Percentiles rank a stretch among this genome's conserved stretches.
phyloP scores from a whole-genome alignment of 2,888 invertebrate species.

The Shargacucullia verbasci region DNA sequence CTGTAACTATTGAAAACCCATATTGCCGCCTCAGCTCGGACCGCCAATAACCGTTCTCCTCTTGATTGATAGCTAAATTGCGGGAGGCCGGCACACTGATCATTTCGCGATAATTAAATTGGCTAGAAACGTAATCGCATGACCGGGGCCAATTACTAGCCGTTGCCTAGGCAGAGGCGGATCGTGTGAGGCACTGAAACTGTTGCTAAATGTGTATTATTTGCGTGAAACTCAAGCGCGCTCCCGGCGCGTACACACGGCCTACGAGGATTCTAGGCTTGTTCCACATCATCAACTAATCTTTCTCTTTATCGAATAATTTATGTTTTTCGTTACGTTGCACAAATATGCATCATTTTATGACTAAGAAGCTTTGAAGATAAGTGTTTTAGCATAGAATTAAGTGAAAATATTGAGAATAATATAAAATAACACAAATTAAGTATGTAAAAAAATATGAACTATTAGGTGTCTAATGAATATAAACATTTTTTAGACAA shows the following conservation, averaged over 20 bases:
- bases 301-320: neutral
- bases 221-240: conserved; percentile 81
- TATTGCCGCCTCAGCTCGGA: conserved; percentile 63
- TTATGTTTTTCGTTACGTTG: neutral
- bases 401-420: neutral
- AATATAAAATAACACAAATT: conserved; percentile 4
- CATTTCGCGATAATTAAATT: conserved; percentile 89
- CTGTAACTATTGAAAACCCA: conserved; percentile 73
- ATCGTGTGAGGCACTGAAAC: conserved; percentile 84
- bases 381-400: too few species aligned
- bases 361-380: too few species aligned
- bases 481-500: conserved; percentile 30
- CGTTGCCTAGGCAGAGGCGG: conserved; percentile 83
- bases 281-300: conserved; percentile 18
- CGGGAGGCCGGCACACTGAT: conserved; percentile 85
- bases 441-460: too few species aligned
- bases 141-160: conserved; percentile 86
- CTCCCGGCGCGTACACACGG: conserved; percentile 65
- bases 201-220: conserved; percentile 80
- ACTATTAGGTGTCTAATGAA: conserved; percentile 16
- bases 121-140: conserved; percentile 88
- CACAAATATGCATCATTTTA: too few species aligned
- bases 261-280: conserved; percentile 35
- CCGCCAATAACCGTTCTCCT: conserved; percentile 73
- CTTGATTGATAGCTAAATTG: conserved; percentile 89